Evolutionary conservation across 2,888 invertebrate genomes (phyloP).

Genomic region (Pimpla rufipes): DNA sequence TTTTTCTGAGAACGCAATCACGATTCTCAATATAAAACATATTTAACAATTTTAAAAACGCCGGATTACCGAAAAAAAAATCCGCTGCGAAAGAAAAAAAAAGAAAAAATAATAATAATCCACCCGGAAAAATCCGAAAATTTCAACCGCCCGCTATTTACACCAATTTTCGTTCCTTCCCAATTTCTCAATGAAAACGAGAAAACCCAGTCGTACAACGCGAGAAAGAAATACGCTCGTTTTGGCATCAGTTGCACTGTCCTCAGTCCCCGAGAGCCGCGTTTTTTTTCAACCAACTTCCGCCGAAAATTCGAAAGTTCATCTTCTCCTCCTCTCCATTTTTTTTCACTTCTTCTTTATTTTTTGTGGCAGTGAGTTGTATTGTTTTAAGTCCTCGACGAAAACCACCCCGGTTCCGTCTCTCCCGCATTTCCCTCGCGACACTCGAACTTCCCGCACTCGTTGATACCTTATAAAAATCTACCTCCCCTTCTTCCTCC

Average conservation of each 20-base stretch:
- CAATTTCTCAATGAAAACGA: neutral
- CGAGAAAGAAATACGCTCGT: conserved; percentile 11
- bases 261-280: conserved; percentile 13
- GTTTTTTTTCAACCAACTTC: conserved; percentile 5
- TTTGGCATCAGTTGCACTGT: neutral
- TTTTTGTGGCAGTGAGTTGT: conserved; percentile 69
- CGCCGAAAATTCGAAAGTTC: conserved; percentile 7
- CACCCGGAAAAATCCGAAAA: neutral
- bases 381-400: neutral
- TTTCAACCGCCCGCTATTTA: conserved; percentile 4
- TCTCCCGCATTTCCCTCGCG: neutral
- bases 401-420: neutral
- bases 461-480: neutral
- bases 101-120: neutral
- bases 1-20: neutral
- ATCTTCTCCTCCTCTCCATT: no score
- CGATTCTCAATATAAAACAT: neutral
- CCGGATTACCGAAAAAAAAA: neutral
- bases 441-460: conserved; percentile 1
- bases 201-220: neutral
- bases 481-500: neutral
- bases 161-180: neutral
- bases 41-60: neutral
- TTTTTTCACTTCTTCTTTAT: no score
- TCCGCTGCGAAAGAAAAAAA: neutral